Percentiles rank a stretch among this genome's conserved stretches.
These are phyloP conservation scores for Crenichthys baileyi DNA, from an alignment of 2,797 vertebrate genomes.

Conservation along the genomic window DNA sequence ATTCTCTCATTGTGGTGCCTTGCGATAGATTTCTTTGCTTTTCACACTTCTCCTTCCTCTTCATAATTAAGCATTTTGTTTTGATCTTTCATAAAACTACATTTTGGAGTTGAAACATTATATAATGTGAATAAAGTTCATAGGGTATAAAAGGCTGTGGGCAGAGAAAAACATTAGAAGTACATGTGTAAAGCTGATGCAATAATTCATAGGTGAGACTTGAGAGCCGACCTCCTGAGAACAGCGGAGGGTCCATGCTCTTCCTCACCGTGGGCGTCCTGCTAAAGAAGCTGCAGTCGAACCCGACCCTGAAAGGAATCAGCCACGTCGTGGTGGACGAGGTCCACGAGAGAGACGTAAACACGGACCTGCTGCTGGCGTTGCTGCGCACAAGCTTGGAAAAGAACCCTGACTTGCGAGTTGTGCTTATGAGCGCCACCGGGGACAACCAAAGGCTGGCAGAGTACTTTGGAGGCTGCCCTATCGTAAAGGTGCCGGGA, in stretches of 20 bases:
- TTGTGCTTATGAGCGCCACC: slow-evolving; percentile 96
- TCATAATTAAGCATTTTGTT: background rate
- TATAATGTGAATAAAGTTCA: background rate
- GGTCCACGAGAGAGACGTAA: slow-evolving; percentile 95
- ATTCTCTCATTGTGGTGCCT: too few species aligned
- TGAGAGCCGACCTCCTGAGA: slow-evolving; percentile 89
- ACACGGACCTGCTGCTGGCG: slow-evolving; percentile 96
- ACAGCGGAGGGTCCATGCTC: slow-evolving; percentile 89
- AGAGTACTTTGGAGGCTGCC: slow-evolving; percentile 89
- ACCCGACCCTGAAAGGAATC: slow-evolving; percentile 88
- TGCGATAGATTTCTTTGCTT: background rate
- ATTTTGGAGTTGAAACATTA: background rate
- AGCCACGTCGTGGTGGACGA: slow-evolving; percentile 97
- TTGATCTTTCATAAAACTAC: background rate
- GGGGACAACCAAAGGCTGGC: slow-evolving; percentile 91
- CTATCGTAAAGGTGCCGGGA: slow-evolving; percentile 89
- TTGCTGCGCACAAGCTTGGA: slow-evolving; percentile 86
- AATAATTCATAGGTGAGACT: slow-evolving; percentile 85
- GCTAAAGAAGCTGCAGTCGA: slow-evolving; percentile 91
- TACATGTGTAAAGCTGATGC: background rate
- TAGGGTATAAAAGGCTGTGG: background rate
- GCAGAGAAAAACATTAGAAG: background rate
- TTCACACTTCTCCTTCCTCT: background rate
- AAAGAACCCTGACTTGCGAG: slow-evolving; percentile 85
- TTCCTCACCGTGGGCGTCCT: slow-evolving; percentile 97